phyloP scores from a whole-genome alignment of 2,113 vertebrate genomes.

The Dunckerocampus dactyliophorus region DNA sequence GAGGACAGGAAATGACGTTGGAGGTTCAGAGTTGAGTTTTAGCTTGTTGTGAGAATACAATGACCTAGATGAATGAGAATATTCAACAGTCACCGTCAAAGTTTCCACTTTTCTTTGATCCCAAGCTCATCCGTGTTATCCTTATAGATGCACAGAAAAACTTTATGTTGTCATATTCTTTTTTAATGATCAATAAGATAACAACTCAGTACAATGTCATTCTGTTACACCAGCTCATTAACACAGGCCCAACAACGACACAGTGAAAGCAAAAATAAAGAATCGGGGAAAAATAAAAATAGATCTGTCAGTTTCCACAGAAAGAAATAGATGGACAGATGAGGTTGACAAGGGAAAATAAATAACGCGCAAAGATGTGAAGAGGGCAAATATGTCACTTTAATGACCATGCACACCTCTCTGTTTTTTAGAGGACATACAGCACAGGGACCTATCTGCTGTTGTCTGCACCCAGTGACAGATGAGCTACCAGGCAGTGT shows the following conservation, averaged over 20 bases:
- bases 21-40: no score
- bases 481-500: slow-evolving; percentile 33
- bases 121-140: no score
- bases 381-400: slow-evolving; percentile 54
- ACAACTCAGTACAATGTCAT: slow-evolving; percentile 3
- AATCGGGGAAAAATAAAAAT: slow-evolving; percentile 2
- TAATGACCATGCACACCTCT: slow-evolving; percentile 47
- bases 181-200: not conserved
- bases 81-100: no score
- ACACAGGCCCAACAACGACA: slow-evolving; percentile 13
- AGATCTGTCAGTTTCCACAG: slow-evolving; percentile 23
- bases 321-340: slow-evolving; percentile 39
- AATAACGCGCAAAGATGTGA: slow-evolving; percentile 37
- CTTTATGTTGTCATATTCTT: not conserved
- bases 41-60: no score
- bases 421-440: slow-evolving; percentile 53
- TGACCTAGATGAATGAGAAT: no score
- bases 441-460: slow-evolving; percentile 52
- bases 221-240: slow-evolving; percentile 11
- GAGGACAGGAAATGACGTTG: no score
- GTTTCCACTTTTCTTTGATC: no score
- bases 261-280: slow-evolving; percentile 7
- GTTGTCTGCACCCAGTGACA: slow-evolving; percentile 49
- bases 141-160: not conserved
- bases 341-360: slow-evolving; percentile 23